Evolutionary conservation across 2,797 vertebrate genomes (phyloP), one percentile per base, ranked within the genome.

Genomic region (Pogonophryne albipinna): DNA sequence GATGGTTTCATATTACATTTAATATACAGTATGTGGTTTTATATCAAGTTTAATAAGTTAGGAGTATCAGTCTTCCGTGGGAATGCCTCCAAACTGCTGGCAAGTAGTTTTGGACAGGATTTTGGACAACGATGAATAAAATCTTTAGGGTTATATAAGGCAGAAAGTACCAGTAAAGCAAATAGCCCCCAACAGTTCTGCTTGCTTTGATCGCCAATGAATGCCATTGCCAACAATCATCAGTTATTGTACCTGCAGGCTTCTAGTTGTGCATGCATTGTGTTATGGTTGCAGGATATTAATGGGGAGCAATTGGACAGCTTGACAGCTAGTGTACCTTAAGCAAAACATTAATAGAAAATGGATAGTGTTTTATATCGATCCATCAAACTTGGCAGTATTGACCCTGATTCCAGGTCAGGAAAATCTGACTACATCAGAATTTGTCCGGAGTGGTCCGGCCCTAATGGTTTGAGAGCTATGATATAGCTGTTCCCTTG

Each of bases 221-320:
- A 61, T 45, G 20, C 31, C 71, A 57, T 41, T 45, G 20, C 31
- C 71, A 57, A 44, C 70, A 73, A 74, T 74, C 8, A 47, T 55
- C 42, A 68, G 53, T 58, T 41, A 68, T 41, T 57, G 23, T 44
- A 61, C 46, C 41, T 38, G 19, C 3, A 15, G 15, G 27, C n/a
- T 41, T 80, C 16, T 79, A 9, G 0, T 47, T 68, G 73, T 23
- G 34, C 7, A 16, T 27, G 27, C 27, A 27, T 27, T 27, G 27
- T 27, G 27, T 27, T 27, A 27, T 34, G 15, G 23, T 27, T 27
- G 27, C 27, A 27, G 27, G 27, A 27, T 15, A n/a, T 38, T 27
- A 72, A 72, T 73, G 66, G 55, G 44, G 58, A 82, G 47, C 42
- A 46, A 76, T 17, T 69, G 20, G 52, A 52, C 38, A 10, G 70